phyloP scores from a whole-genome alignment of 2,113 vertebrate species.

The Ameiurus melas region DNA sequence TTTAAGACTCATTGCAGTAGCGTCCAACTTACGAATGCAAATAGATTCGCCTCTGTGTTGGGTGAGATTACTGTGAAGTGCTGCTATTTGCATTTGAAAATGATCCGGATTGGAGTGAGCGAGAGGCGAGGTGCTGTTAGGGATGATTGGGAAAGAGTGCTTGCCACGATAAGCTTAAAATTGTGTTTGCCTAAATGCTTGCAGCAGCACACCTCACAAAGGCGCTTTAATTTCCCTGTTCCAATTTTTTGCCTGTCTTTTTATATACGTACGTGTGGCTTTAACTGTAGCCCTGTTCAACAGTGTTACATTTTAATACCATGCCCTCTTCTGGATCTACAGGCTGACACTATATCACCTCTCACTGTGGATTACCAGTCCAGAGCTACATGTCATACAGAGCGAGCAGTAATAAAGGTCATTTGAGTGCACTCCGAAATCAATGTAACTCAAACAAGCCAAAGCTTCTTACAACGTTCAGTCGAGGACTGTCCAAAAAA shows the following conservation, averaged over 20 bases:
- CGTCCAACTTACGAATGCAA: slow-evolving; percentile 59
- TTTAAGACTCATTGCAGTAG: slow-evolving; percentile 60
- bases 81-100: slow-evolving; percentile 63
- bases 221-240: slow-evolving; percentile 55
- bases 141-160: slow-evolving; percentile 58
- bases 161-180: slow-evolving; percentile 58
- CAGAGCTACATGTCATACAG: slow-evolving; percentile 46
- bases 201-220: slow-evolving; percentile 53
- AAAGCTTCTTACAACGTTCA: slow-evolving; percentile 12
- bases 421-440: slow-evolving; percentile 37
- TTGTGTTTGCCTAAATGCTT: slow-evolving; percentile 61
- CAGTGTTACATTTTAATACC: slow-evolving; percentile 49
- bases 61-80: slow-evolving; percentile 63
- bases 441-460: slow-evolving; percentile 40
- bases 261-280: slow-evolving; percentile 31
- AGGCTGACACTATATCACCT: slow-evolving; percentile 44
- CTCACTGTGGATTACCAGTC: slow-evolving; percentile 45
- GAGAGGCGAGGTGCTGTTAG: slow-evolving; percentile 55
- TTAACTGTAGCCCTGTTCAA: slow-evolving; percentile 48
- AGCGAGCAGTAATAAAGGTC: slow-evolving; percentile 32
- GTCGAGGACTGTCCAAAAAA: neutral
- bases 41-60: slow-evolving; percentile 61
- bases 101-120: slow-evolving; percentile 60
- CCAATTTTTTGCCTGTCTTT: slow-evolving; percentile 48
- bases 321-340: slow-evolving; percentile 43